Conservation (phyloP, 2,797 vertebrate genomes). For the Sebastes diploproa region DNA sequence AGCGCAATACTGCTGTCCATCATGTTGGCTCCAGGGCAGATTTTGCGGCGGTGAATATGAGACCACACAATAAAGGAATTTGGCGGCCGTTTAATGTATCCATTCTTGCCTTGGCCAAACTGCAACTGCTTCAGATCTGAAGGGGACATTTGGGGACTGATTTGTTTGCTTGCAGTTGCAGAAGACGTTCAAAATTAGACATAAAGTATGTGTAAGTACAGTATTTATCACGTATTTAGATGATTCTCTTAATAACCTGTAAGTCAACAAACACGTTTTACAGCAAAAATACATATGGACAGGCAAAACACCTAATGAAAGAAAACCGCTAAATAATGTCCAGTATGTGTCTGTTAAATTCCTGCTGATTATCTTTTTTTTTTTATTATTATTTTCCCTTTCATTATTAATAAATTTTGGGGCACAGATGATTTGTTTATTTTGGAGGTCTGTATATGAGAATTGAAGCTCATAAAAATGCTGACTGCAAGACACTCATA, state of each 20-base stretch:
- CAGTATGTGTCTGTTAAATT: no score
- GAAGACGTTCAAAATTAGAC: not conserved
- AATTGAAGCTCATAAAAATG: no score
- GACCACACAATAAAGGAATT: constrained; percentile 91
- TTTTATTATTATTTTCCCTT: no score
- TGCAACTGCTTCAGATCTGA: constrained; percentile 66
- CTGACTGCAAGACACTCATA: no score
- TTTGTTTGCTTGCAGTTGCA: not conserved
- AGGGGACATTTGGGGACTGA: not conserved
- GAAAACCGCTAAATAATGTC: no score
- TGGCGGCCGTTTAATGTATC: constrained; percentile 87
- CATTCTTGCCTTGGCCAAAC: constrained; percentile 77
- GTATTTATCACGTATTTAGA: not conserved
- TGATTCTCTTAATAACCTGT: not conserved
- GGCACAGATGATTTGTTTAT: no score
- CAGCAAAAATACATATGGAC: no score
- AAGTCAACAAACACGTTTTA: not conserved
- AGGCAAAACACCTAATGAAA: no score
- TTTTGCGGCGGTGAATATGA: constrained; percentile 83
- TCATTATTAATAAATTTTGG: no score
- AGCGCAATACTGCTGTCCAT: constrained; percentile 83
- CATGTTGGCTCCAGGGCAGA: constrained; percentile 75
- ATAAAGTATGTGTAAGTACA: not conserved
- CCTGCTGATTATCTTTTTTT: no score
- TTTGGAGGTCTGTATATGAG: no score